Evolutionary conservation across 2,113 vertebrate species (phyloP), one percentile per base, ranked within the genome.

Genomic region (Coryphaenoides rupestris): DNA sequence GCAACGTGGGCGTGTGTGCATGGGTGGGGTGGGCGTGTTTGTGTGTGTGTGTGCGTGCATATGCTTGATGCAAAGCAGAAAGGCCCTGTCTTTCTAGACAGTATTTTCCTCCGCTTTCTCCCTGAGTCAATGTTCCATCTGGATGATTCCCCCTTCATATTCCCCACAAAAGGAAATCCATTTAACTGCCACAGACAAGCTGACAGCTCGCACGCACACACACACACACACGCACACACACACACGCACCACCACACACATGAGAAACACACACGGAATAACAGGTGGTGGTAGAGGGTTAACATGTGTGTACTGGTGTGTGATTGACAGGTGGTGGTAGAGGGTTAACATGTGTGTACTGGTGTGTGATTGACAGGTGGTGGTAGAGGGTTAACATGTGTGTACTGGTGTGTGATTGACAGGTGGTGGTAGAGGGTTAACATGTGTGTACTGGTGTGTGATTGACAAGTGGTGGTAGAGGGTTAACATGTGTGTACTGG

Each of bases 101-200:
- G 46, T 46, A 33, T 62, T 49, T 69, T 66, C 40, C 15, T 33
- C 61, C 55, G 46, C 62, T 21, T 65, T 71, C 26, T 70, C 47
- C 17, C 47, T 23, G 54, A 71, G 62, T 73, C 64, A 55, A 22
- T 71, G 61, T 70, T 78, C 66, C 75, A 73, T 53, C 49, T 78
- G 72, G 60, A 66, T 76, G 69, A 73, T 52, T 52, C 65, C 67
- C 62, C 68, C 65, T 73, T 76, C 61, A 72, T 2, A 65, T 67
- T 68, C 65, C 68, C 64, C 65, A 68, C 61, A 65, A 58, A n/a
- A 61, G 64, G 53, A 66, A 77, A 76, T 72, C 68, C 62, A 62
- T 61, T 74, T 83, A 68, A 68, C 58, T 63, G 28, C 1, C 60
- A 61, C 56, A 49, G 49, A 67, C 26, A 62, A 23, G 58, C 58